phyloP scores from a whole-genome alignment of 2,113 vertebrate genomes.

The Nerophis lumbriciformis region DNA sequence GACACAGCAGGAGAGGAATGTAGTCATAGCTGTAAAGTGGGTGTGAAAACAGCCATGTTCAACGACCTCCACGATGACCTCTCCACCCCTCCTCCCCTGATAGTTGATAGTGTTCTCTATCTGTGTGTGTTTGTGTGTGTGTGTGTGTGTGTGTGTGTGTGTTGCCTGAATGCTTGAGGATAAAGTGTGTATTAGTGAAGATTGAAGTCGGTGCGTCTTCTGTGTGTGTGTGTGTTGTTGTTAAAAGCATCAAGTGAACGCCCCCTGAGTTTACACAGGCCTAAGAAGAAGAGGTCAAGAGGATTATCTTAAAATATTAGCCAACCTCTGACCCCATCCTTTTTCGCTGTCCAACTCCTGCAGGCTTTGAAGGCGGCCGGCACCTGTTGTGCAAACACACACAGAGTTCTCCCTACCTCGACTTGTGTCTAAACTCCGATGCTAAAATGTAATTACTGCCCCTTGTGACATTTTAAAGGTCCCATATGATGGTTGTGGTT shows the following conservation, averaged over 20 bases:
- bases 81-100: slow-evolving; percentile 33
- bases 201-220: slow-evolving; percentile 9
- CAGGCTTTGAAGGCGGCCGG: slow-evolving; percentile 14
- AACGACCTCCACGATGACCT: slow-evolving; percentile 57
- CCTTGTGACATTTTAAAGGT: too few relatives aligned
- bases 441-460: too few relatives aligned
- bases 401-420: background rate
- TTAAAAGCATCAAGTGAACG: slow-evolving; percentile 32
- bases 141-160: background rate
- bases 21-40: slow-evolving; percentile 63
- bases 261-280: slow-evolving; percentile 38
- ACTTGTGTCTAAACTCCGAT: too few relatives aligned
- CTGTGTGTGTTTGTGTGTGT: slow-evolving; percentile 12
- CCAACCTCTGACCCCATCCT: slow-evolving; percentile 36
- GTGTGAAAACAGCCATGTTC: slow-evolving; percentile 65
- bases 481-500: too few relatives aligned
- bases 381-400: slow-evolving; percentile 45
- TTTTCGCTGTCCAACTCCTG: slow-evolving; percentile 5
- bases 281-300: slow-evolving; percentile 52
- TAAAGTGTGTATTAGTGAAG: slow-evolving; percentile 20
- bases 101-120: slow-evolving; percentile 38
- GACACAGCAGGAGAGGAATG: slow-evolving; percentile 60
- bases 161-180: slow-evolving; percentile 2
- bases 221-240: slow-evolving; percentile 13
- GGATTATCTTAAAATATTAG: slow-evolving; percentile 67